These are phyloP conservation scores for Drosophila meridiana DNA, from an alignment of 2,888 invertebrate genomes.

Conservation along the genomic window DNA sequence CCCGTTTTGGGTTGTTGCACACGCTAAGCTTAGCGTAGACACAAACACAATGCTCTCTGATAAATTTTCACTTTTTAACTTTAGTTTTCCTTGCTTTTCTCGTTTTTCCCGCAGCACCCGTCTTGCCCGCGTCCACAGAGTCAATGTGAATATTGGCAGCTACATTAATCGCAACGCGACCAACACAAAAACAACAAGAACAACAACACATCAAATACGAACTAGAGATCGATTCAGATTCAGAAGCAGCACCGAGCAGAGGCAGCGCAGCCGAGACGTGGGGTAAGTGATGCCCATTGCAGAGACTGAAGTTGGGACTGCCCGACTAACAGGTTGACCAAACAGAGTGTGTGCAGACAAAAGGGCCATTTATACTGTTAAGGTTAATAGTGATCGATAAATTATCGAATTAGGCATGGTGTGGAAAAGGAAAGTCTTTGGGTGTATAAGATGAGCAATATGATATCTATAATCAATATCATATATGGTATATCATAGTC, in stretches of 20 bases:
- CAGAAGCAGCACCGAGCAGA: slow-evolving; percentile 27
- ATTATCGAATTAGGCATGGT: background rate
- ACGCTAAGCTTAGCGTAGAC: slow-evolving; percentile 32
- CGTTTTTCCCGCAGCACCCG: slow-evolving; percentile 62
- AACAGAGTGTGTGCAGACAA: too few species aligned
- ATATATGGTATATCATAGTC: too few species aligned
- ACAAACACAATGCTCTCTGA: background rate
- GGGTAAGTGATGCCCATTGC: slow-evolving; percentile 52
- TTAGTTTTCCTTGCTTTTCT: slow-evolving; percentile 1
- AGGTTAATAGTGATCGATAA: background rate
- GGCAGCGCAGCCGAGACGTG: slow-evolving; percentile 31
- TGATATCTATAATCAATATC: too few species aligned
- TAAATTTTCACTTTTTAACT: slow-evolving; percentile 5
- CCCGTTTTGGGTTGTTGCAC: slow-evolving; percentile 6
- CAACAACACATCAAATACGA: slow-evolving; percentile 47
- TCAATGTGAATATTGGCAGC: slow-evolving; percentile 61
- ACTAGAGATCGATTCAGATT: slow-evolving; percentile 60
- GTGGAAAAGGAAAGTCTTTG: too few species aligned
- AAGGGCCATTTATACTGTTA: too few species aligned
- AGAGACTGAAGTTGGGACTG: background rate
- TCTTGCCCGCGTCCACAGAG: slow-evolving; percentile 59
- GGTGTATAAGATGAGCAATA: background rate
- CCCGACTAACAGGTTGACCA: background rate
- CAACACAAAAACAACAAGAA: slow-evolving; percentile 35
- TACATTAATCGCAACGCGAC: slow-evolving; percentile 43